Conservation (phyloP, 2,113 vertebrate genomes). For the Microcebus murinus region DNA sequence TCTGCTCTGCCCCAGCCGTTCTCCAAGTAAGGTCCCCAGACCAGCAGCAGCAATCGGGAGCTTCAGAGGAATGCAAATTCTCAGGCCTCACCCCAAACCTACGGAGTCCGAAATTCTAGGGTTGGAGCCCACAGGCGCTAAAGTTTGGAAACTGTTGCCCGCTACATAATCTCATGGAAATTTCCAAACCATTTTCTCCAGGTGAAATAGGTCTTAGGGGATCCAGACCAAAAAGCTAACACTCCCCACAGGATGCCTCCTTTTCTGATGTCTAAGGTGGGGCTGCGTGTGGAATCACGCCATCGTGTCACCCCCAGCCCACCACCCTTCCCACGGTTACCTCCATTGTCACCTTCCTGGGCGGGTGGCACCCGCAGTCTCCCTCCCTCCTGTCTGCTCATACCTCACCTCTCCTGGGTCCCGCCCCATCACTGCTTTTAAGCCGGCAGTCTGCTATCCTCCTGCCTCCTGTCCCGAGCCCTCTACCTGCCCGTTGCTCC, state of each 20-base stretch:
- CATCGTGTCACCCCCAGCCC: not conserved
- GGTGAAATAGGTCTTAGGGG: not conserved
- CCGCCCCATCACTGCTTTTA: not conserved
- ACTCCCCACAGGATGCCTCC: rapidly evolving
- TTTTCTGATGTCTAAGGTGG: not conserved
- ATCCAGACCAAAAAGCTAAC: not conserved
- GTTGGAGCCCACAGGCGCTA: rapidly evolving
- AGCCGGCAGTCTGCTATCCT: not conserved
- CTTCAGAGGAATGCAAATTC: not conserved
- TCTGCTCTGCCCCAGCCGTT: not conserved
- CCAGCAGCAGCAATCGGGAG: too few species aligned
- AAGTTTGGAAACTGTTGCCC: rapidly evolving
- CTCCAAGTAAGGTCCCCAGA: not conserved
- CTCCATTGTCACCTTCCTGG: not conserved
- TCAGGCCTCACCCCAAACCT: not conserved
- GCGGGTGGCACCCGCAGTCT: too few species aligned
- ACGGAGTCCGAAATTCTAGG: not conserved
- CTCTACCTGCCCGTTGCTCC: rapidly evolving
- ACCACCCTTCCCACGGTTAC: rapidly evolving
- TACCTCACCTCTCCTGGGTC: not conserved
- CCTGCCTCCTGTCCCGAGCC: rapidly evolving
- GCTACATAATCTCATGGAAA: not conserved
- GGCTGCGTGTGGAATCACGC: not conserved
- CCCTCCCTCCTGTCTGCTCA: too few species aligned
- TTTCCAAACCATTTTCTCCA: too few species aligned